A percentile compares a stretch with the other conserved stretches of the same genome.
Conservation (phyloP, 2,797 vertebrate species). For the Mionectes olivaceus region DNA sequence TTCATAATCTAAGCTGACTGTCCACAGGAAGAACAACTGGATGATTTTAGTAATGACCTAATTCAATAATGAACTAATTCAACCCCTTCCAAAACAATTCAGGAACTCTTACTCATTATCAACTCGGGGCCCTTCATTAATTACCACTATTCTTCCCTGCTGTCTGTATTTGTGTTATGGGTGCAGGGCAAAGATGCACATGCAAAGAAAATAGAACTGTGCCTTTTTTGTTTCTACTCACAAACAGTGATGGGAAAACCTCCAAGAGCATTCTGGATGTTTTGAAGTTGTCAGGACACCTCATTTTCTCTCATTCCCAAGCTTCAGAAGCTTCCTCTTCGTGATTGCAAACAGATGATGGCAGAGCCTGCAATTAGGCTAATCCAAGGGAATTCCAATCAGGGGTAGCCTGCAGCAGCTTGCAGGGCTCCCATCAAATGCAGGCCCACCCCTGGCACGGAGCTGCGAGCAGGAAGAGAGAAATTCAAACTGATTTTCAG, state of each 20-base stretch:
- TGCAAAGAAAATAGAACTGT: background rate
- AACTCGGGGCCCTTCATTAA: background rate
- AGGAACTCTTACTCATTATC: background rate
- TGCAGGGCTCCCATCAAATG: constrained; percentile 45
- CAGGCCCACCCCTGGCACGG: constrained; percentile 32
- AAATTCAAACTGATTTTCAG: constrained; percentile 61
- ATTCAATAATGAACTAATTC: constrained; percentile 21
- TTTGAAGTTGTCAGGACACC: constrained; percentile 61
- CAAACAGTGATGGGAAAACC: constrained; percentile 32
- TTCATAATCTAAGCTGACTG: background rate
- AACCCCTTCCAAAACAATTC: constrained; percentile 8
- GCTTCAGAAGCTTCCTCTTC: constrained; percentile 65
- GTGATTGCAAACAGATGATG: constrained; percentile 73
- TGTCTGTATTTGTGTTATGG: background rate
- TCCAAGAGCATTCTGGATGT: constrained; percentile 38
- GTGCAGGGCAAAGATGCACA: background rate
- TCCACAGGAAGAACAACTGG: background rate
- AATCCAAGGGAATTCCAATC: constrained; percentile 62
- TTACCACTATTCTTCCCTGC: background rate
- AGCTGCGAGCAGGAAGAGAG: constrained; percentile 57
- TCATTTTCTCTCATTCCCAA: constrained; percentile 63
- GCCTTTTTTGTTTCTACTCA: constrained; percentile 2
- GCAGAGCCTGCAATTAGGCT: constrained; percentile 48
- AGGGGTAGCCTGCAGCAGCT: constrained; percentile 67
- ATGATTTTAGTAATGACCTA: constrained; percentile 1